phyloP scores from a whole-genome alignment of 1,140 invertebrate species.

The Lepidurus packardi region DNA sequence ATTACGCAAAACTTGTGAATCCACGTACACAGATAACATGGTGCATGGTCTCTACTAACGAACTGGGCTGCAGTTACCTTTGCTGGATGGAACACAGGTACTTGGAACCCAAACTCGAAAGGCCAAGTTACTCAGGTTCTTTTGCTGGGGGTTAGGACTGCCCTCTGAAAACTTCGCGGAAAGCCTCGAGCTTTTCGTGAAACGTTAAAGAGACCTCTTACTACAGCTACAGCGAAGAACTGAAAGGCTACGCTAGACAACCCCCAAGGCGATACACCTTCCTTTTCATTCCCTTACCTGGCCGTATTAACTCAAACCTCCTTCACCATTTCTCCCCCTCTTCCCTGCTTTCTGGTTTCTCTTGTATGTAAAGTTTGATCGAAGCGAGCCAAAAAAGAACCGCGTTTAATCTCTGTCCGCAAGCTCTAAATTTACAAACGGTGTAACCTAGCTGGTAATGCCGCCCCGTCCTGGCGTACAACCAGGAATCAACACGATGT shows the following conservation, averaged over 20 bases:
- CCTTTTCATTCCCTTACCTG: conserved; percentile 17
- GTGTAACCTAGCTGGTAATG: too few species aligned
- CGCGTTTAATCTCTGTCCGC: too few species aligned
- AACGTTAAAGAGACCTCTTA: background rate
- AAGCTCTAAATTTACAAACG: too few species aligned
- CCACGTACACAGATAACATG: background rate
- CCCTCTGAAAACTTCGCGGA: background rate
- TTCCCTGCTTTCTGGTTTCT: conserved; percentile 10
- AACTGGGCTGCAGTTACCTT: background rate
- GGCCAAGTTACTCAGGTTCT: conserved; percentile 10
- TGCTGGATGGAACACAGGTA: conserved; percentile 3
- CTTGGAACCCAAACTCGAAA: background rate
- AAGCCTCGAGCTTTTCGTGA: conserved; percentile 13
- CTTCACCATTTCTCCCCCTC: background rate
- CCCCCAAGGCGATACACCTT: conserved; percentile 11
- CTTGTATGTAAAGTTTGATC: conserved; percentile 8
- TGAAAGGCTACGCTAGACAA: background rate
- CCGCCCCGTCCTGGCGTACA: too few species aligned
- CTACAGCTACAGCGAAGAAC: background rate
- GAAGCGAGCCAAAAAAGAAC: background rate
- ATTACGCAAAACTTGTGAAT: conserved; percentile 9
- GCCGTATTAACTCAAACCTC: background rate
- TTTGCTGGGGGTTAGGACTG: background rate
- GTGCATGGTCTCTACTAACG: background rate
- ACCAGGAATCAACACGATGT: background rate